Evolutionary conservation across 2,888 invertebrate genomes (phyloP).

Genomic region (Hydropsyche betteni): DNA sequence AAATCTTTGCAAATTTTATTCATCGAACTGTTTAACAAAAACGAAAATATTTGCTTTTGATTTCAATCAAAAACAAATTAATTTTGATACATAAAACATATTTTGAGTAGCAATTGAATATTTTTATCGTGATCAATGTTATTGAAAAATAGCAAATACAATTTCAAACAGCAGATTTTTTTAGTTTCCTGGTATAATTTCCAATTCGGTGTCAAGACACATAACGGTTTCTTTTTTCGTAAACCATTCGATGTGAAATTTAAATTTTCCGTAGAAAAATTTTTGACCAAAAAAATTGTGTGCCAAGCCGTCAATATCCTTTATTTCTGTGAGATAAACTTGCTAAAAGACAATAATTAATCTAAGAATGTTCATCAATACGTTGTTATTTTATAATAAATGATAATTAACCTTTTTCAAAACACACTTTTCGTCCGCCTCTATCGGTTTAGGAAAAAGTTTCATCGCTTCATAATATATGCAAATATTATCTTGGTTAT

Average conservation of each 20-base stretch:
- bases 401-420: background rate
- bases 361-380: background rate
- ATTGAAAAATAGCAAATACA: too few species aligned
- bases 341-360: background rate
- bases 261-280: slow-evolving; percentile 26
- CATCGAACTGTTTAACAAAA: too few species aligned
- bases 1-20: too few species aligned
- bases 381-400: background rate
- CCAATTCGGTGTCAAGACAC: too few species aligned
- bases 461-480: slow-evolving; percentile 16
- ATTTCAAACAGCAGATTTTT: too few species aligned
- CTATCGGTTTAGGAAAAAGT: background rate
- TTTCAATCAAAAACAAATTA: too few species aligned
- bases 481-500: slow-evolving; percentile 17
- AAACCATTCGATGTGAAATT: slow-evolving; percentile 25
- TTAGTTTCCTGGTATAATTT: too few species aligned
- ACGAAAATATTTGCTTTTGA: too few species aligned
- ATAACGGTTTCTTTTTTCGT: slow-evolving; percentile 3
- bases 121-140: too few species aligned
- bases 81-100: too few species aligned
- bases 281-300: slow-evolving; percentile 8
- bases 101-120: too few species aligned
- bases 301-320: background rate
- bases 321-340: background rate
- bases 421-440: background rate